These are phyloP conservation scores for Meloidogyne exigua DNA, from an alignment of 1,140 invertebrate genomes.

Conservation along the genomic window DNA sequence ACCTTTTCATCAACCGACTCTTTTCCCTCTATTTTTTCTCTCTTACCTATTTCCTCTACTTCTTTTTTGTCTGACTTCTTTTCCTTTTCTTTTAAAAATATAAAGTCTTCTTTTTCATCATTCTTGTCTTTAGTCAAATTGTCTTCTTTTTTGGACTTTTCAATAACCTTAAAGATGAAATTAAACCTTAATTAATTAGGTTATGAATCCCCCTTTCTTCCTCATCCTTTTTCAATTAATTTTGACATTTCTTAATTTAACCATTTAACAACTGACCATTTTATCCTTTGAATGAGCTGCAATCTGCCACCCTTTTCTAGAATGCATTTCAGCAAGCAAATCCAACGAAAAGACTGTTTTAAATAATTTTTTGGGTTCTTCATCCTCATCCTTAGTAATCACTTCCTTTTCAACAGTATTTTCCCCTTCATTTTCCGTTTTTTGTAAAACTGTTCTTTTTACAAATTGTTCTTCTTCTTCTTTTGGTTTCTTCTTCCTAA, in stretches of 20 bases:
- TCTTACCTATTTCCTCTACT: not conserved
- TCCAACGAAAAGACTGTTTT: not conserved
- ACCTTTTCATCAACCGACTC: not conserved
- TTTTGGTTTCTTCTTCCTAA: not conserved
- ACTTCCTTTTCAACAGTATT: not conserved
- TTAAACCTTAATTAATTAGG: not conserved
- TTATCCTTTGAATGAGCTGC: not conserved
- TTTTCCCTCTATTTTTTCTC: not conserved
- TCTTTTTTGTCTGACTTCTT: not conserved
- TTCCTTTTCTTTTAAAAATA: constrained; percentile 3
- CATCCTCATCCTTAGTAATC: not conserved
- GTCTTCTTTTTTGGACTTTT: not conserved
- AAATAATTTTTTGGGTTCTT: not conserved
- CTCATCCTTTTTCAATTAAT: too few species aligned
- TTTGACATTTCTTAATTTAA: not conserved
- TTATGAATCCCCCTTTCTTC: too few species aligned
- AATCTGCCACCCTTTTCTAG: not conserved
- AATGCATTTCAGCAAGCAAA: not conserved
- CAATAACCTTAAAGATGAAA: not conserved
- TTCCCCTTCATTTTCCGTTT: constrained; percentile 1
- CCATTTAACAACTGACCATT: not conserved
- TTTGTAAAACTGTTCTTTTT: constrained; percentile 14
- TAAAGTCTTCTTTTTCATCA: not conserved
- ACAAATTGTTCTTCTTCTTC: not conserved
- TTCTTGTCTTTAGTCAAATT: not conserved